A percentile compares a stretch with the other conserved stretches of the same genome.
Evolutionary conservation across 1,140 invertebrate species (phyloP).

Genomic region (Eriosoma lanigerum): DNA sequence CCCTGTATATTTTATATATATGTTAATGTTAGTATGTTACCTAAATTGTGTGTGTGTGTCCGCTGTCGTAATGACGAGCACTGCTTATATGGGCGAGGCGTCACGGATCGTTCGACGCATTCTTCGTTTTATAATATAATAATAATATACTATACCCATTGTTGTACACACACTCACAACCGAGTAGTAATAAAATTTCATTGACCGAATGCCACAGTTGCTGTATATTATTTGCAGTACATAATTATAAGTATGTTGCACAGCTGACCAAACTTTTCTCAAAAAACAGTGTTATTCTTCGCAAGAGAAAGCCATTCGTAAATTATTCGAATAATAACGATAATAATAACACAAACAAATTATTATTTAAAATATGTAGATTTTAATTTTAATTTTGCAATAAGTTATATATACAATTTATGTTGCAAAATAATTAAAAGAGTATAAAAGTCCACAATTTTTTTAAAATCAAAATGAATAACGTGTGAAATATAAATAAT

Average conservation of each 20-base stretch:
- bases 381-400: too few relatives aligned
- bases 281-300: not conserved
- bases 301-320: not conserved
- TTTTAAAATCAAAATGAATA: too few relatives aligned
- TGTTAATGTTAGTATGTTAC: not conserved
- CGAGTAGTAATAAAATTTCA: not conserved
- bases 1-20: not conserved
- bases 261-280: not conserved
- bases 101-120: slow-evolving; percentile 33
- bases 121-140: slow-evolving; percentile 6
- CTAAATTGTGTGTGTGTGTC: not conserved
- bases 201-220: not conserved
- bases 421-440: too few relatives aligned
- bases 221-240: too few relatives aligned
- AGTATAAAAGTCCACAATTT: too few relatives aligned
- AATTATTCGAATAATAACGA: too few relatives aligned
- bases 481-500: too few relatives aligned
- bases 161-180: not conserved
- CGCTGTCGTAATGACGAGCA: not conserved
- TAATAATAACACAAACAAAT: too few relatives aligned
- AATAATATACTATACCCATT: not conserved
- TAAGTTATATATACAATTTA: too few relatives aligned
- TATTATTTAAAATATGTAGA: too few relatives aligned
- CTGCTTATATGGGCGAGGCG: not conserved
- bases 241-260: not conserved